Evolutionary conservation across 2,888 invertebrate genomes (phyloP).

Genomic region (Gastrophysa polygoni): DNA sequence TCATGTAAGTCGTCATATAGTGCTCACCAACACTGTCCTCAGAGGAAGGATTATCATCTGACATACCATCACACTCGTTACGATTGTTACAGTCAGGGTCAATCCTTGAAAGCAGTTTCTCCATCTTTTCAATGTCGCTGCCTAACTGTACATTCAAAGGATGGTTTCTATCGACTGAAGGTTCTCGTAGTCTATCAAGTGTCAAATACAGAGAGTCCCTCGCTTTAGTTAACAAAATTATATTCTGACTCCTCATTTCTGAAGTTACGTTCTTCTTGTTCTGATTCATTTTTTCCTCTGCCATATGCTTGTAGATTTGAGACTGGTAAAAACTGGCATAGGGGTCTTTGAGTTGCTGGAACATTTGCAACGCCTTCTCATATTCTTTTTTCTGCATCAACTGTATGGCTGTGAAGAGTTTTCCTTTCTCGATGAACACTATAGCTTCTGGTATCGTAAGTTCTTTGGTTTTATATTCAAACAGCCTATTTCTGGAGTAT

Average conservation of each 20-base stretch:
- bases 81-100: conserved; percentile 63
- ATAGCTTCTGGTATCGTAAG: conserved; percentile 61
- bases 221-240: conserved; percentile 69
- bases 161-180: conserved; percentile 69
- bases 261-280: conserved; percentile 64
- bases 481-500: conserved; percentile 65
- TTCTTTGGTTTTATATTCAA: conserved; percentile 68
- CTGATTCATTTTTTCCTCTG: conserved; percentile 66
- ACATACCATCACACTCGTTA: conserved; percentile 63
- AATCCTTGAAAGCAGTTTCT: conserved; percentile 63
- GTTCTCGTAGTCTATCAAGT: conserved; percentile 70
- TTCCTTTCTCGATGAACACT: conserved; percentile 73
- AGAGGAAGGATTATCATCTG: conserved; percentile 68
- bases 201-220: conserved; percentile 78
- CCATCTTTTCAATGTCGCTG: conserved; percentile 66
- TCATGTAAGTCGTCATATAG: conserved; percentile 42
- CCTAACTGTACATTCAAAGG: conserved; percentile 69
- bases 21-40: conserved; percentile 58
- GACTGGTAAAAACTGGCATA: conserved; percentile 81
- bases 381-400: conserved; percentile 74
- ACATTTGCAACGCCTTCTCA: conserved; percentile 76
- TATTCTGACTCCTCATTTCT: conserved; percentile 67
- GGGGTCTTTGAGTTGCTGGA: conserved; percentile 74
- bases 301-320: conserved; percentile 76
- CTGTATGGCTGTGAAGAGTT: conserved; percentile 71